Base-by-base conservation (phyloP, 2,797 vertebrate species). In the Phalloptychus januarius region DNA sequence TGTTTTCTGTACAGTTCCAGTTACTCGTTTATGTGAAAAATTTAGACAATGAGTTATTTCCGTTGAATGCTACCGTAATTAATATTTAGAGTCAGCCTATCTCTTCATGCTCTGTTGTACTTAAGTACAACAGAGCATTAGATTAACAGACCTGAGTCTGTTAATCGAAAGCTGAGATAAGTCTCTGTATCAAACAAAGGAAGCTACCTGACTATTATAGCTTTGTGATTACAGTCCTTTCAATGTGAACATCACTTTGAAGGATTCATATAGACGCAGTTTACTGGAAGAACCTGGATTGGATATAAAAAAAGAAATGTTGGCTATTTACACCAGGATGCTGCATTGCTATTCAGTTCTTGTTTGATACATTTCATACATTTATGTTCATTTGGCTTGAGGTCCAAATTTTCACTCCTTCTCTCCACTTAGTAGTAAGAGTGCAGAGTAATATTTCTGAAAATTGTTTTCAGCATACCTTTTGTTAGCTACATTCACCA, bases 401-500 rank as follows among this genome's bases (percentile, higher is more conserved):
- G 13, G 67, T 71, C 67, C 25, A 44, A 71, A 28, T 45, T 28
- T 45, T 8, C 38, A 44, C 67, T 44, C 71, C 33, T 36, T 45
- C 28, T 16, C 10, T 8, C 72, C 23, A 75, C 72, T 78, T 82
- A 42, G 10, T 2, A 23, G 72, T 58, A 76, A 77, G 33, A 42
- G 46, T 54, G 71, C 54, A 61, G 16, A 28, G 31, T 67, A 48
- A 20, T 12, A 8, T 46, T 61, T 61, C 16, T 40, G 40, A 28
- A 44, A 44, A 44, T 28, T 8, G 40, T 45, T 28, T 71, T 71
- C 7, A 71, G 12, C 67, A 28, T 7, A 40, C 0, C 92, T 93
- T 85, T 86, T 76, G 78, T 74, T 67, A 46, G 79, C 71, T 75
- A 77, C 90, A 87, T 93, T 92, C 76, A 83, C 12, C 67, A 45